These are phyloP conservation scores for Microcebus ravelobensis DNA, from an alignment of 2,113 vertebrate species.

Conservation along the genomic window DNA sequence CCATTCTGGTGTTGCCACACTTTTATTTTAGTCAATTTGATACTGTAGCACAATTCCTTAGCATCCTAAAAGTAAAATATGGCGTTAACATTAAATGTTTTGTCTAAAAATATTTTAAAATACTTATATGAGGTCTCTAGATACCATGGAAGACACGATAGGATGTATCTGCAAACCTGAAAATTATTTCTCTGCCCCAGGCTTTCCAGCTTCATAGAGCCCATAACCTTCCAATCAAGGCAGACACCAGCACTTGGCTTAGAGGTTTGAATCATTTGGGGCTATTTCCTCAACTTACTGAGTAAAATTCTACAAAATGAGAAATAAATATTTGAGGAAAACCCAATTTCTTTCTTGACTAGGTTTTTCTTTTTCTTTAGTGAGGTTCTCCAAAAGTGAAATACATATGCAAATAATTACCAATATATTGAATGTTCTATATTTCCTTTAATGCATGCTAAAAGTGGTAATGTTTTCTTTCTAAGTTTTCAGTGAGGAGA, in stretches of 20 bases:
- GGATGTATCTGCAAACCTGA: neutral
- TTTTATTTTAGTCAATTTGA: neutral
- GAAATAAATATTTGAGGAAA: constrained; percentile 19
- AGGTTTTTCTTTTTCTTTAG: constrained; percentile 19
- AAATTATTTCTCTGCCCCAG: neutral
- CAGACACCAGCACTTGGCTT: neutral
- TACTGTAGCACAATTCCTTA: neutral
- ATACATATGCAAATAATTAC: neutral
- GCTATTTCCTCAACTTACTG: constrained; percentile 20
- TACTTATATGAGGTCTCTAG: neutral
- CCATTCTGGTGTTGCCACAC: neutral
- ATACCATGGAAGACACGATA: neutral
- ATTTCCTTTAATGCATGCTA: neutral
- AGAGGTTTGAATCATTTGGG: neutral
- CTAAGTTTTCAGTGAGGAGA: constrained; percentile 51
- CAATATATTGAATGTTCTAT: neutral
- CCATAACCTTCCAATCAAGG: neutral
- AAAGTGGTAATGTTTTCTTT: constrained; percentile 44
- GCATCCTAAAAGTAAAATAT: neutral
- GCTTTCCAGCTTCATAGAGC: neutral
- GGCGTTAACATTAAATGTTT: neutral
- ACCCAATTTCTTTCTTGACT: neutral
- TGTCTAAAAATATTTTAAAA: neutral
- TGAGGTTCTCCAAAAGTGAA: neutral
- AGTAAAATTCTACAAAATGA: neutral